Conservation (phyloP, 2,888 invertebrate species). For the Mechanitis mazaeus region DNA sequence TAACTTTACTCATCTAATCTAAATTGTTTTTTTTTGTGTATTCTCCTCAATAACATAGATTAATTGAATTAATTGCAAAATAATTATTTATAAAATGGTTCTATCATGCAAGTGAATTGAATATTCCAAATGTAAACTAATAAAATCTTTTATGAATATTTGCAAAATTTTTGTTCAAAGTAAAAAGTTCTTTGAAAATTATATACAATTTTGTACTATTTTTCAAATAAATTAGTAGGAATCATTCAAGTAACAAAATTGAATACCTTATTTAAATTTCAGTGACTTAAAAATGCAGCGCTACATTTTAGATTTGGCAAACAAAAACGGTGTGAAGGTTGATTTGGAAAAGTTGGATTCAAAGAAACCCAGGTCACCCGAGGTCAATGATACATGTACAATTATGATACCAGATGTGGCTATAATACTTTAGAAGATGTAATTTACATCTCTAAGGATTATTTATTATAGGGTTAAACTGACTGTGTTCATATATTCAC, state of each 20-base stretch:
- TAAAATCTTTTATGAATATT: too few relatives aligned
- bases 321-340: conserved; percentile 46
- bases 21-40: neutral
- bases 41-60: neutral
- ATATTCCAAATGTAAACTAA: too few relatives aligned
- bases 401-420: conserved; percentile 58
- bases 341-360: conserved; percentile 45
- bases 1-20: neutral
- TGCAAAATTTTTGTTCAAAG: too few relatives aligned
- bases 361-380: conserved; percentile 37
- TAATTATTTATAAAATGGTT: too few relatives aligned
- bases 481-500: too few relatives aligned
- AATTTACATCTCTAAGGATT: neutral
- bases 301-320: conserved; percentile 48
- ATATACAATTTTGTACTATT: too few relatives aligned
- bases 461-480: too few relatives aligned
- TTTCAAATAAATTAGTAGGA: too few relatives aligned
- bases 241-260: neutral
- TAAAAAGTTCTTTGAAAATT: too few relatives aligned
- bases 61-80: neutral
- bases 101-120: too few relatives aligned
- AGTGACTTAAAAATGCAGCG: conserved; percentile 53
- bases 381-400: conserved; percentile 50
- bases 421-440: conserved; percentile 42
- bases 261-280: conserved; percentile 34